Base-by-base conservation (phyloP, 2,888 invertebrate genomes). In the Drosophila nr. perissopoda region DNA sequence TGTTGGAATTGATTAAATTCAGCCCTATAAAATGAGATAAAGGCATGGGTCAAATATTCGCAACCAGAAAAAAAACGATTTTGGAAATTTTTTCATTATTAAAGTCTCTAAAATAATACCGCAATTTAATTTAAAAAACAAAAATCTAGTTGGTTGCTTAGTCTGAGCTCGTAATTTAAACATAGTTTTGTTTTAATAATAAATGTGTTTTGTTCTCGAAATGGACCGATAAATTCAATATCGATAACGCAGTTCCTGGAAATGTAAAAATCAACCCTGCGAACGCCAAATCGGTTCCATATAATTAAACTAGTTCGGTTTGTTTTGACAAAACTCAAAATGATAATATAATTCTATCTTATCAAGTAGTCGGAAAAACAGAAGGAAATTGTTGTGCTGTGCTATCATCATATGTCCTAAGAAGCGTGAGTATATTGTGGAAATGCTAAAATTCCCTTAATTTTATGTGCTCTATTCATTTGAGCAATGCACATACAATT, bases 301-400 rank as follows among this genome's bases (percentile, higher is more conserved):
- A 65, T n/a, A 16, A 56, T 54, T 33, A n/a, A 62, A 77, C 75
- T 66, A 40, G 78, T 77, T 76, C 75, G 54, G 60, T 38, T 59
- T 73, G 74, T 64, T 69, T 65, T 79, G 80, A 79, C 76, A 79
- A 59, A 65, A 62, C 45, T 75, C 42, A 75, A 75, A 75, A 75
- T 79, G 76, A 77, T 77, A 77, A 75, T 69, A 64, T 77, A 79
- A 75, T 65, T 74, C 27, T 48, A 68, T 60, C 75, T 78, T 63
- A 75, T 75, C 80, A 69, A 48, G 38, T 65, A 48, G 38, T 69
- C 60, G 59, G 33, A 64, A 73, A 68, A 69, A 56, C 33, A 64
- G 25, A 45, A 59, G 33, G 45, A 53, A 34, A 25, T 42, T 52
- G 34, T 49, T 78, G 42, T 74, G 21, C 38, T 64, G 57, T 64